Percentiles rank a stretch among this genome's conserved stretches.
Evolutionary conservation across 2,888 invertebrate genomes (phyloP).

Genomic region (Baccha elongata): DNA sequence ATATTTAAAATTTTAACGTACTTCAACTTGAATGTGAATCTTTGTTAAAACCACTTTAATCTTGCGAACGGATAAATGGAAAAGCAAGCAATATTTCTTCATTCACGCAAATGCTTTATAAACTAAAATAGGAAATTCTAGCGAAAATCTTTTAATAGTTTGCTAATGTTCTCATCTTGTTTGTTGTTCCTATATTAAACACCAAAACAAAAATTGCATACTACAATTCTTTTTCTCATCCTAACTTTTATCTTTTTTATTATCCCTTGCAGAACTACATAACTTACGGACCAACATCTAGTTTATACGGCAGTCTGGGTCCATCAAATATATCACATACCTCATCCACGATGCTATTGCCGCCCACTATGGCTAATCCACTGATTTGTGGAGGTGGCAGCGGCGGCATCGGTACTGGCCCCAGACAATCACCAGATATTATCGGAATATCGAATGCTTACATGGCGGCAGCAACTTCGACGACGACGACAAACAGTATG

Average conservation of each 20-base stretch:
- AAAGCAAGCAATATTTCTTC: no score
- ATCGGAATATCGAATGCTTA: constrained; percentile 79
- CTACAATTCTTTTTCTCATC: constrained; percentile 12
- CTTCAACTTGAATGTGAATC: no score
- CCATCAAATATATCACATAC: constrained; percentile 78
- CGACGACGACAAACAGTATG: constrained; percentile 69
- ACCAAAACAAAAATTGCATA: constrained; percentile 1
- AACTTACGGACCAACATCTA: constrained; percentile 79
- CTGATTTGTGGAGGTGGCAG: constrained; percentile 73
- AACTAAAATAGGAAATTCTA: no score
- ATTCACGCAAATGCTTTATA: no score
- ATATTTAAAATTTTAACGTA: no score
- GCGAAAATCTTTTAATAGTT: no score
- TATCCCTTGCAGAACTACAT: constrained; percentile 79
- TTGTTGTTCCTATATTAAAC: no score
- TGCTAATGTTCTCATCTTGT: no score
- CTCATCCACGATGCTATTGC: constrained; percentile 77
- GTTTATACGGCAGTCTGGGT: constrained; percentile 79
- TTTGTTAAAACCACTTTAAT: no score
- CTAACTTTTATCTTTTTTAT: constrained; percentile 18
- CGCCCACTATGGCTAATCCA: constrained; percentile 73
- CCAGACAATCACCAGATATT: constrained; percentile 81
- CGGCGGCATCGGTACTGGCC: constrained; percentile 71
- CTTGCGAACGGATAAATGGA: no score
- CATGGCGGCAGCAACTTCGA: constrained; percentile 68